Base-by-base conservation (phyloP, 2,888 invertebrate species). In the Rhorus exstirpatorius region DNA sequence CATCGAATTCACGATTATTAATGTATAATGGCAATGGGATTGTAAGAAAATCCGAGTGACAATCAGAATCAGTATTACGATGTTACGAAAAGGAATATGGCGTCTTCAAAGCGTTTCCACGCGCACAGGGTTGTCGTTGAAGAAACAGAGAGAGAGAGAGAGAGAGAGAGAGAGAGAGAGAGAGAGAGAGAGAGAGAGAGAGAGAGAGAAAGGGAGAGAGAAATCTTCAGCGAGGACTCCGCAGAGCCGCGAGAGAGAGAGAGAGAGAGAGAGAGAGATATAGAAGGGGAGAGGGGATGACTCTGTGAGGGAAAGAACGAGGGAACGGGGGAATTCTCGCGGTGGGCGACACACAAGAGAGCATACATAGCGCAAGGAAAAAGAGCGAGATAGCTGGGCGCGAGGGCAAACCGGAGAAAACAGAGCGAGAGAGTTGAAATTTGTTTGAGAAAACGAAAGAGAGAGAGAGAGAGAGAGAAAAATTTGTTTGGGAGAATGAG, bases 261-360 rank as follows among this genome's bases (percentile, higher is more conserved):
- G 51, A 61, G 24, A 58, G 55, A 58, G 44, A 35, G 53, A 21
- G 72, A 79, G 82, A 86, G 86, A 82, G 81, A 82, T 79, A 38
- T 10, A 31, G 74, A 84, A 55, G 41, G n/a, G 19, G 83, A 60
- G 53, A 80, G 77, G 81, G 65, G 80, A 82, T 84, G 79, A 31
- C 31, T 31, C 31, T 6, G 31, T 7, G 38, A 38, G 21, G 21
- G 61, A 83, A 75, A 60, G 80, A 71, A 60, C 41, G 61, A 41
- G 38, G 49, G 76, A 44, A 67, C 31, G 55, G 55, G 41, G 24
- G 55, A n/a, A 41, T 19, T 68, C 68, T 68, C 41, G 53, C 21
- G 68, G n/a, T 70, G 41, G 55, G 68, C 68, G 53, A 55, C 65
- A 71, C 41, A 26, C 44, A n/a, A 26, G 61, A 74, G 38, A 70